Evolutionary conservation across 2,113 vertebrate species (phyloP).

Genomic region (Amphiprion ocellaris): DNA sequence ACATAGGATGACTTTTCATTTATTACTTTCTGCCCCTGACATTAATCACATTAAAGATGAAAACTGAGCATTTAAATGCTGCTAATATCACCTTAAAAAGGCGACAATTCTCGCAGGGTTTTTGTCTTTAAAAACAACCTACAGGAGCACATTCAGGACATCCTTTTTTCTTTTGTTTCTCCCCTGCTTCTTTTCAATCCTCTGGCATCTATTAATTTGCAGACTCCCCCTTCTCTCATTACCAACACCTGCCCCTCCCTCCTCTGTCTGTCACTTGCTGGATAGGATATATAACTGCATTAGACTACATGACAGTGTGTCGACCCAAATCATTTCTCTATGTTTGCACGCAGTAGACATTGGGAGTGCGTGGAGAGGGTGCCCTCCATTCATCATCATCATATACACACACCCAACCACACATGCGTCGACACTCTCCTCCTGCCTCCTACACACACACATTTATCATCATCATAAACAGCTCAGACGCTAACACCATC

Average conservation of each 20-base stretch:
- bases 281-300: conserved; percentile 95
- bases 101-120: background rate
- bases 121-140: conserved; percentile 8
- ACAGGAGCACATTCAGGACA: conserved; percentile 13
- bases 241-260: conserved; percentile 27
- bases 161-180: conserved; percentile 57
- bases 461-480: conserved; percentile 97
- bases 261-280: conserved; percentile 76
- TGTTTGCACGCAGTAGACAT: conserved; percentile 92
- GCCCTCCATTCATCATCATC: conserved; percentile 92
- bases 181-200: conserved; percentile 49
- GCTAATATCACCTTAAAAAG: background rate
- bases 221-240: conserved; percentile 43
- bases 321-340: conserved; percentile 93
- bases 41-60: background rate
- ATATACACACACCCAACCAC: conserved; percentile 51
- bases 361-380: conserved; percentile 91
- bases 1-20: background rate
- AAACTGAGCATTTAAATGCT: background rate
- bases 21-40: background rate
- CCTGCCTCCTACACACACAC: conserved; percentile 61
- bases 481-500: conserved; percentile 90
- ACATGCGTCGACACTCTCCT: conserved; percentile 36
- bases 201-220: conserved; percentile 64
- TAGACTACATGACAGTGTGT: conserved; percentile 92